Evolutionary conservation across 1,140 invertebrate genomes (phyloP).

Genomic region (Hypothenemus hampei): DNA sequence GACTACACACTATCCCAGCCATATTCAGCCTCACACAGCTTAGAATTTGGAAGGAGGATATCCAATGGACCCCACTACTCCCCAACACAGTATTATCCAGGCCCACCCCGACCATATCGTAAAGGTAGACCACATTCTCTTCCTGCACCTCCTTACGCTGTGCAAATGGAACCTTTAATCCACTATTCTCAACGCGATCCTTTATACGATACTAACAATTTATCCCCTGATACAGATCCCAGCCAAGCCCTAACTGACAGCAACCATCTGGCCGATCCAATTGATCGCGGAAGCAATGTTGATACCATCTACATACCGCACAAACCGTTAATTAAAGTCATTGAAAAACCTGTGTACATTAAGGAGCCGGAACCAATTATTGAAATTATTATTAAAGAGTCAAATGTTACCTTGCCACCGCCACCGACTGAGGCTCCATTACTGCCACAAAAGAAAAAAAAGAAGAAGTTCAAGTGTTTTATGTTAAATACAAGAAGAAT

Average conservation of each 20-base stretch:
- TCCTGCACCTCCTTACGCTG: slow-evolving; percentile 63
- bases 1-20: slow-evolving; percentile 50
- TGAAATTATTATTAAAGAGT: slow-evolving; percentile 87
- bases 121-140: slow-evolving; percentile 49
- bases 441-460: slow-evolving; percentile 59
- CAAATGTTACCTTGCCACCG: slow-evolving; percentile 73
- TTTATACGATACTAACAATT: slow-evolving; percentile 57
- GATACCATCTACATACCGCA: slow-evolving; percentile 46
- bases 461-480: slow-evolving; percentile 83
- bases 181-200: slow-evolving; percentile 75
- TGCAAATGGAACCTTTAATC: slow-evolving; percentile 73
- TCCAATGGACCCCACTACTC: slow-evolving; percentile 34
- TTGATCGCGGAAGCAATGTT: slow-evolving; percentile 26
- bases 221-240: slow-evolving; percentile 49
- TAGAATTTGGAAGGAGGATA: slow-evolving; percentile 47
- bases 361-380: slow-evolving; percentile 84
- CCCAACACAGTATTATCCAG: slow-evolving; percentile 39
- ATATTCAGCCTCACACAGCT: slow-evolving; percentile 50
- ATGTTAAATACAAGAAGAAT: slow-evolving; percentile 83
- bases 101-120: slow-evolving; percentile 41
- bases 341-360: slow-evolving; percentile 55
- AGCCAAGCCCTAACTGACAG: slow-evolving; percentile 49
- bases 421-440: slow-evolving; percentile 49
- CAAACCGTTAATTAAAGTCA: slow-evolving; percentile 45
- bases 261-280: slow-evolving; percentile 45